Base-by-base conservation (phyloP, 2,888 invertebrate species). In the Tholera decimalis region DNA sequence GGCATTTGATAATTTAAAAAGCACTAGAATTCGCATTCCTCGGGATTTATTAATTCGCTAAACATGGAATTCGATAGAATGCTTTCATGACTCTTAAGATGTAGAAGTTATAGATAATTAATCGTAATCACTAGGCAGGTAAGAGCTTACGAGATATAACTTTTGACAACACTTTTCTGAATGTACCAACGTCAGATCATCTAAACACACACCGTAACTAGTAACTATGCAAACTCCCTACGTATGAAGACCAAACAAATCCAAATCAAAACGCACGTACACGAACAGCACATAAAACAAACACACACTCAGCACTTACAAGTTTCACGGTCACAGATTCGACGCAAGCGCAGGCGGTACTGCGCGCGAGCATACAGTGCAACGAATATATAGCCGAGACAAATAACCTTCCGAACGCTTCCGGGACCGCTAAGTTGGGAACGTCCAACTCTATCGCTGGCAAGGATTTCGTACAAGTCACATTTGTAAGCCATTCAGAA, bases 401-500 rank as follows among this genome's bases (percentile, higher is more conserved):
- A 71, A 76, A 80, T 86, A 93, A 93, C 94, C 94, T 94, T 94
- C 92, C 87, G 83, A 72, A 51, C 37, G 86, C 93, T 94, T 94
- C 94, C 94, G 92, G 93, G 90, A 92, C 88, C 80, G 60, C 76
- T 39, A 33, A 37, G 58, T 46, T 79, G 74, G 72, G 76, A 70
- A 67, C 64, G 78, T 68, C 55, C 37, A 47, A 49, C 53, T 26
- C n/a, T 51, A 46, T 30, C n/a, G 47, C 56, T 46, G 69, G 60
- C 81, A 80, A 80, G 73, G 79, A 64, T 71, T 68, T 77, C 50
- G 30, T 47, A 50, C 37, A 37, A 33, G 24, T 63, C 53, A 73
- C 54, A 55, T 72, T 49, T 49, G 26, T 53, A 30, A 51, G 46
- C 35, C 28, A 43, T 35, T 69, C 37, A 67, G 35, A 50, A 22